Conservation (phyloP, 2,888 invertebrate genomes). For the Eristalis intricaria region DNA sequence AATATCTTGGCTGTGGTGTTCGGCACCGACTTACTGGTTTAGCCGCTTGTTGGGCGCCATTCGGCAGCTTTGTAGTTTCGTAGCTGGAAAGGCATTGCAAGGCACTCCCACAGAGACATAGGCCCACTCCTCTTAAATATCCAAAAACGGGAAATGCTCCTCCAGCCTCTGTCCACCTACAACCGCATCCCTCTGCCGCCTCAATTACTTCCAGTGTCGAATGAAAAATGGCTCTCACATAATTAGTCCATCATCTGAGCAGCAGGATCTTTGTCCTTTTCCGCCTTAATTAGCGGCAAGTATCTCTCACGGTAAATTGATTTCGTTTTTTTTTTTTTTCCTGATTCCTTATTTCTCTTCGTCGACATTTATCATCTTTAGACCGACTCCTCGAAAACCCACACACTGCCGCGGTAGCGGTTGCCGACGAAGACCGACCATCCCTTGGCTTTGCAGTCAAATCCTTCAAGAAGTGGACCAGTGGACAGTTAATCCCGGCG, state of each 20-base stretch:
- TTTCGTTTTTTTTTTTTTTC: not conserved
- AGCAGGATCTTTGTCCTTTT: constrained; percentile 44
- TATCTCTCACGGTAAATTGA: constrained; percentile 24
- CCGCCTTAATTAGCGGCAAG: constrained; percentile 49
- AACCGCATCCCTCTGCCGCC: not conserved
- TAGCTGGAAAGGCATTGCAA: no score
- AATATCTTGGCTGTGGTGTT: no score
- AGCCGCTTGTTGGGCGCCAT: no score
- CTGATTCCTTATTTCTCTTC: not conserved
- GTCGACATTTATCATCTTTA: not conserved
- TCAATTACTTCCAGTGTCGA: constrained; percentile 27
- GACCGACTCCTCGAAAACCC: not conserved
- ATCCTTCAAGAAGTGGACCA: not conserved
- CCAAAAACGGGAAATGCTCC: not conserved
- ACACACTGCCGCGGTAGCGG: not conserved
- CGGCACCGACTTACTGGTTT: no score
- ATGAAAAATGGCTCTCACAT: constrained; percentile 46
- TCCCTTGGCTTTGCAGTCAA: not conserved
- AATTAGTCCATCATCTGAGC: constrained; percentile 63
- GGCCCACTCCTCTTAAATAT: no score
- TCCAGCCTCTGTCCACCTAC: not conserved
- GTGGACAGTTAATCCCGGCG: constrained; percentile 12
- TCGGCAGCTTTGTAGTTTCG: no score
- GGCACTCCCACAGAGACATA: no score
- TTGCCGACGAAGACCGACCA: not conserved